phyloP scores from a whole-genome alignment of 2,797 vertebrate species.

The Fringilla coelebs region DNA sequence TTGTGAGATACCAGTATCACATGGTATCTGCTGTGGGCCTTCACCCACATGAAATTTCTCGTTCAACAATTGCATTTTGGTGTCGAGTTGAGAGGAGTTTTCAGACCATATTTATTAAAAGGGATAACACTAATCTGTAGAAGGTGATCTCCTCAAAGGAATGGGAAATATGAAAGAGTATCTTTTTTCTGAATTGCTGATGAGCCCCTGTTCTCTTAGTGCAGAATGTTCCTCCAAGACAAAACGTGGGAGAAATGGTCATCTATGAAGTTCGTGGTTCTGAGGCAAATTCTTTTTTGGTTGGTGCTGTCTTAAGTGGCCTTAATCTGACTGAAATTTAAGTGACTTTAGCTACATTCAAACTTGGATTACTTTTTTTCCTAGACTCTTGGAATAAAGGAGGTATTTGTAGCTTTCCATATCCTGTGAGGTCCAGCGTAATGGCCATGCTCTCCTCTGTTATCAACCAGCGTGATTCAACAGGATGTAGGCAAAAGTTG shows the following conservation, averaged over 20 bases:
- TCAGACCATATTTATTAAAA: not conserved
- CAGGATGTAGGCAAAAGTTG: not conserved
- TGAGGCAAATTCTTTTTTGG: not conserved
- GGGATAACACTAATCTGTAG: not conserved
- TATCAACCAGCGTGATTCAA: not conserved
- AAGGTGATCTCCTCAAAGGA: not conserved
- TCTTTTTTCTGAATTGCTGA: not conserved
- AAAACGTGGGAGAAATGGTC: not conserved
- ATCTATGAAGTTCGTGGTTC: not conserved
- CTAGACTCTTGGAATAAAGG: not conserved
- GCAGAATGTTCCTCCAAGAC: not conserved
- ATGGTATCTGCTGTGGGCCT: not conserved
- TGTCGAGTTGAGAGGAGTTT: not conserved
- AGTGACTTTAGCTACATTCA: not conserved
- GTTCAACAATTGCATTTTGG: rapidly evolving
- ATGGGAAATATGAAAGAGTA: not conserved
- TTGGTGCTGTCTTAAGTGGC: not conserved
- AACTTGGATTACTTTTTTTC: not conserved
- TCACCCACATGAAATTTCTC: rapidly evolving
- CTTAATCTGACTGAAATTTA: not conserved
- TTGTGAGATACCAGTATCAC: rapidly evolving
- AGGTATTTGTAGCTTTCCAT: not conserved
- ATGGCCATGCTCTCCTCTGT: rapidly evolving
- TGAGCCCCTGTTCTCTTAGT: not conserved
- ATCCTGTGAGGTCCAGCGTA: not conserved